These are phyloP conservation scores for Puma concolor DNA, from an alignment of 2,113 vertebrate genomes.

Conservation along the genomic window DNA sequence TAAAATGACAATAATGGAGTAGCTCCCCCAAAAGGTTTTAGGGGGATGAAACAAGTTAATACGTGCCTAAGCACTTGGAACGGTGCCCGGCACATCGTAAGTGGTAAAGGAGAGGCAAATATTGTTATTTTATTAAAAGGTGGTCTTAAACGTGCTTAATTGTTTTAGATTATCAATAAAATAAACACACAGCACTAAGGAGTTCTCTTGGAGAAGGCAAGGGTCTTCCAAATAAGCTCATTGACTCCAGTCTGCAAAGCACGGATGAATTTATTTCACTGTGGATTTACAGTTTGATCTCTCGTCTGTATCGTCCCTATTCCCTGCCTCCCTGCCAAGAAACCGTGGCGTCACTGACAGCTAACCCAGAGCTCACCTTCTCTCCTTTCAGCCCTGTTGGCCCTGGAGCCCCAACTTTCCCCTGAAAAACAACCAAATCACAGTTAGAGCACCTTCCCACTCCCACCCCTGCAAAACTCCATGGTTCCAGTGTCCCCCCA, in stretches of 20 bases:
- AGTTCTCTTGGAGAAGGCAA: conserved; percentile 26
- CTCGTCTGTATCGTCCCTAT: neutral
- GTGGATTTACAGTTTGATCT: neutral
- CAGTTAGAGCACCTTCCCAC: neutral
- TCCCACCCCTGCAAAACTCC: neutral
- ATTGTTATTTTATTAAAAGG: conserved; percentile 47
- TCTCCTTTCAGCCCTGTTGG: conserved; percentile 83
- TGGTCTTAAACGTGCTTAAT: neutral
- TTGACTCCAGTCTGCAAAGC: neutral
- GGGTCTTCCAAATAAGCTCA: neutral
- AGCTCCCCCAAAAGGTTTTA: neutral
- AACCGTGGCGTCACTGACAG: neutral
- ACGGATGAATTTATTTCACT: neutral
- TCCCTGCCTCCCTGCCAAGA: neutral
- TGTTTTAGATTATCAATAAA: conserved; percentile 30
- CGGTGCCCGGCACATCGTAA: neutral
- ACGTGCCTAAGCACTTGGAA: neutral
- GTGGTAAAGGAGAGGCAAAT: neutral
- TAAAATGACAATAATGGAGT: conserved; percentile 12
- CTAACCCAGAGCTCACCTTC: conserved; percentile 81
- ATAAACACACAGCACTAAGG: conserved; percentile 38
- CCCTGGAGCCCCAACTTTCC: neutral
- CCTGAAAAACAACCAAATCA: conserved; percentile 73
- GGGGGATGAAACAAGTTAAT: neutral
- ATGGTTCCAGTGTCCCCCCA: neutral